A percentile compares a stretch with the other conserved stretches of the same genome.
Conservation (phyloP, 1,140 invertebrate genomes). For the Pseudomyrmex gracilis region DNA sequence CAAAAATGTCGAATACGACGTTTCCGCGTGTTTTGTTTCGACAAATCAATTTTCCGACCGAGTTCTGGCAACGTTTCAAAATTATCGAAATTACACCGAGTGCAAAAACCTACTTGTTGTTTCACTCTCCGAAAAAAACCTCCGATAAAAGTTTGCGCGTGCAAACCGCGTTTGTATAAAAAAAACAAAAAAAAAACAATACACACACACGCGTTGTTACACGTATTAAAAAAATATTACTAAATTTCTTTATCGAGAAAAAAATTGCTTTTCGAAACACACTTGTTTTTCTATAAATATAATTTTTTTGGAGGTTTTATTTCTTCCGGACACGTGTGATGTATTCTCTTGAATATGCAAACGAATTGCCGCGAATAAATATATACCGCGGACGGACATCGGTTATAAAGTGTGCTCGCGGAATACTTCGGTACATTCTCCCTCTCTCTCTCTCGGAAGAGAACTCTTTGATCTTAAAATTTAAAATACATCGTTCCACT, state of each 20-base stretch:
- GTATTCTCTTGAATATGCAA: slow-evolving; percentile 8
- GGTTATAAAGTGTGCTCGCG: background rate
- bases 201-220: background rate
- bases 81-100: slow-evolving; percentile 15
- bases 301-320: too few species aligned
- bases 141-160: background rate
- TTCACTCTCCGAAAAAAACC: too few species aligned
- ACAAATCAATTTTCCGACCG: background rate
- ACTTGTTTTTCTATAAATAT: too few species aligned
- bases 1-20: background rate
- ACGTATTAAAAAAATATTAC: slow-evolving; percentile 45
- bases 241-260: slow-evolving; percentile 29
- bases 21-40: too few species aligned
- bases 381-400: slow-evolving; percentile 8
- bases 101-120: too few species aligned
- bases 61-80: slow-evolving; percentile 8
- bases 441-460: background rate
- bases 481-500: slow-evolving; percentile 29
- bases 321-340: too few species aligned
- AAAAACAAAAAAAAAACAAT: too few species aligned
- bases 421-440: slow-evolving; percentile 17
- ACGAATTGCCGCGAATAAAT: background rate
- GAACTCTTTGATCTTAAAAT: slow-evolving; percentile 43
- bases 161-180: background rate
- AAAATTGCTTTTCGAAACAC: background rate